Evolutionary conservation across 2,888 invertebrate species (phyloP), one percentile per base, ranked within the genome.

Genomic region (Bombylius major): DNA sequence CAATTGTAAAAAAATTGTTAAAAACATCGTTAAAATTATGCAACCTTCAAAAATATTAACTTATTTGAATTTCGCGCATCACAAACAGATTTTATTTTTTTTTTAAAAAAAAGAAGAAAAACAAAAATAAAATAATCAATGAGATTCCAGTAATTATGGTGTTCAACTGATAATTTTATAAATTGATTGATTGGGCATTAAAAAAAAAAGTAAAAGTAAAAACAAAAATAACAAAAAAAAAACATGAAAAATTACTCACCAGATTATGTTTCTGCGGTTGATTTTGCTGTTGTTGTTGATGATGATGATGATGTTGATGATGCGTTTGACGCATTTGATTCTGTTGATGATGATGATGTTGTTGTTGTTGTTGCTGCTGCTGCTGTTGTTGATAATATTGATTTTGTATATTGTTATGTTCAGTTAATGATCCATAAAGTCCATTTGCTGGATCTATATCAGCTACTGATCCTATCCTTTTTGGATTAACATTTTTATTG

Each of bases 401-500:
- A 56, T 64, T 65, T 68, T 77, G 65, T 72, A 71, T 64, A 68
- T 71, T 66, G 69, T 67, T 53, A 71, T 73, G 62, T 75, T 62
- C 62, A 23, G 61, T 60, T 47, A 69, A 59, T 31, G 88, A 86
- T 51, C 89, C 89, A 70, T 88, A 89, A 67, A 88, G 83, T 61
- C 91, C 89, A 74, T 89, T 94, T 54, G 96, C 81, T 4, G 97
- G 97, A 76, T 98, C 97, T 70, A 97, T 87, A 72, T 96, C 95
- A 39, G 89, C 86, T 61, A 96, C 89, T n/a, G 92, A 90, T 5
- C 93, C 93, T 67, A 93, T 87, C 67, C 83, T 81, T 61, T 87
- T 79, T 53, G 75, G 74, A 64, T 77, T 76, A 54, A 75, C 66
- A 51, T 54, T 59, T 55, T 67, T 71, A 59, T 75, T 69, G 68